These are phyloP conservation scores for Thunnus thynnus DNA, from an alignment of 2,113 vertebrate species.

Conservation along the genomic window DNA sequence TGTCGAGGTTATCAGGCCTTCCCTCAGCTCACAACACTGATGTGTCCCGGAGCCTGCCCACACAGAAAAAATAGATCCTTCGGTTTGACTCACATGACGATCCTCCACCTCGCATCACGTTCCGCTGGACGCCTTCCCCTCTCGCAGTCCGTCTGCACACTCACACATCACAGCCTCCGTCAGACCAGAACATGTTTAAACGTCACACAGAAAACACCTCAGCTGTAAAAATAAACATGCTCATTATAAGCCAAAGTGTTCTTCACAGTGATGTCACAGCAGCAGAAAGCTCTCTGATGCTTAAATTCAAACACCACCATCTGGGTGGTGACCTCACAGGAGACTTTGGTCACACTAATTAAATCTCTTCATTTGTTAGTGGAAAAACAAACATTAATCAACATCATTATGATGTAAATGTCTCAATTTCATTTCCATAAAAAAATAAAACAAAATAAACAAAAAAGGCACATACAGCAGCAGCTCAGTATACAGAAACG, in stretches of 20 bases:
- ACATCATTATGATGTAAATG: too few species aligned
- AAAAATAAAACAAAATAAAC: too few species aligned
- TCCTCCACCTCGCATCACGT: conserved; percentile 57
- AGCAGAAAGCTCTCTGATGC: too few species aligned
- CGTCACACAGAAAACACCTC: background rate
- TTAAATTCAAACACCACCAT: too few species aligned
- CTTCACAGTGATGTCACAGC: conserved; percentile 9
- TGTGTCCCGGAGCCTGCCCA: conserved; percentile 62
- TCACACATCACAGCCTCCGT: conserved; percentile 22
- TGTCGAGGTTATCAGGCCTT: conserved; percentile 65
- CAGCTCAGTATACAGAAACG: too few species aligned
- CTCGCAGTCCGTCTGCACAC: conserved; percentile 38
- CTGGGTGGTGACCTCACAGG: too few species aligned
- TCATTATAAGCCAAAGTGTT: background rate
- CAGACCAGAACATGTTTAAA: conserved; percentile 11
- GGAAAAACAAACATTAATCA: too few species aligned
- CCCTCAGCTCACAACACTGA: conserved; percentile 56
- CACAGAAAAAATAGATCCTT: conserved; percentile 67
- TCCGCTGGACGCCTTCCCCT: conserved; percentile 47
- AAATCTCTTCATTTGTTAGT: too few species aligned
- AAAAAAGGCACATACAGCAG: too few species aligned
- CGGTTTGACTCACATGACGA: conserved; percentile 59
- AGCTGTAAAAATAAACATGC: conserved; percentile 50
- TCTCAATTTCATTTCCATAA: too few species aligned
- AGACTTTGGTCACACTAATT: too few species aligned